A percentile compares a stretch with the other conserved stretches of the same genome.
Conservation (phyloP, 2,797 vertebrate genomes). For the Synanceia verrucosa region DNA sequence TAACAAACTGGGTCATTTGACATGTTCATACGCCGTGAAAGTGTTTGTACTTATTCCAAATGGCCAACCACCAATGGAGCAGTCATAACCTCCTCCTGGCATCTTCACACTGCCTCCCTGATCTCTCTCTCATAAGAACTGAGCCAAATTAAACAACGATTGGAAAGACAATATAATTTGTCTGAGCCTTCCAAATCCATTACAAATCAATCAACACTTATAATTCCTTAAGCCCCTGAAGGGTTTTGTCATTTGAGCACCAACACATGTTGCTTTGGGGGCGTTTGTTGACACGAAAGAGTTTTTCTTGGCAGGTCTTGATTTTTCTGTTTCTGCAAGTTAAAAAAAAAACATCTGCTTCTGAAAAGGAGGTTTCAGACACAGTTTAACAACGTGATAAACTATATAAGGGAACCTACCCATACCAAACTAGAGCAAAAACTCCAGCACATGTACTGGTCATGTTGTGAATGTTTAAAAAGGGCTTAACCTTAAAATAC, state of each 20-base stretch:
- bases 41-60: not conserved
- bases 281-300: not conserved
- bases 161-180: not conserved
- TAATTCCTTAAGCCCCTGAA: not conserved
- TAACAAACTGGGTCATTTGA: not conserved
- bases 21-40: not conserved
- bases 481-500: constrained; percentile 30
- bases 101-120: no score
- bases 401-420: not conserved
- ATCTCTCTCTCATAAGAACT: not conserved
- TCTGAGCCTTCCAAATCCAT: not conserved
- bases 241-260: not conserved
- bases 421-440: not conserved
- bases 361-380: not conserved
- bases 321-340: not conserved
- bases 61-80: no score
- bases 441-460: not conserved
- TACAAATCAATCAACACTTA: not conserved
- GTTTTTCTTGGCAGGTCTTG: not conserved
- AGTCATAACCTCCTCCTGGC: no score
- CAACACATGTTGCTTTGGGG: not conserved
- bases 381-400: not conserved
- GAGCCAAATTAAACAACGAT: not conserved
- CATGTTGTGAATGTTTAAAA: constrained; percentile 24
- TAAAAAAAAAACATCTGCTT: not conserved